These are phyloP conservation scores for Avahi laniger DNA, from an alignment of 2,797 vertebrate species.

Conservation along the genomic window DNA sequence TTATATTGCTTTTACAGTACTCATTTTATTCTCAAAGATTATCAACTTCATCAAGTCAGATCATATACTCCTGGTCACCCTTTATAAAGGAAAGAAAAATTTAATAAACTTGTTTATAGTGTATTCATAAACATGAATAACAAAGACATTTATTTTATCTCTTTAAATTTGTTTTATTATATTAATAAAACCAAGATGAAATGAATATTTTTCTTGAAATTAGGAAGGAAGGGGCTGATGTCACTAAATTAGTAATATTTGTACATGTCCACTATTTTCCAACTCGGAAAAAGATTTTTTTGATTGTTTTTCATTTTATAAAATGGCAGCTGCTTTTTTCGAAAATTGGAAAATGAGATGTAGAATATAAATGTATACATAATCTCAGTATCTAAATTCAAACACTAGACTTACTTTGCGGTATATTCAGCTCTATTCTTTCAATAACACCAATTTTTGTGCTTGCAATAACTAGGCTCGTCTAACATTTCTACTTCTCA, in stretches of 20 bases:
- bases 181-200: background rate
- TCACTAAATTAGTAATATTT: background rate
- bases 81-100: background rate
- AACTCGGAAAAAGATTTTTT: background rate
- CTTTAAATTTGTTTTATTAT: background rate
- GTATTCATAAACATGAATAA: background rate
- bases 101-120: background rate
- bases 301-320: background rate
- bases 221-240: background rate
- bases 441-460: background rate
- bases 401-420: slow-evolving; percentile 9
- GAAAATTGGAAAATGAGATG: background rate
- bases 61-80: background rate
- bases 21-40: background rate
- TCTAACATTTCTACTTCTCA: background rate
- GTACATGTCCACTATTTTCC: background rate
- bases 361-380: background rate
- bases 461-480: slow-evolving; percentile 15
- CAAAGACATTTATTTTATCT: background rate
- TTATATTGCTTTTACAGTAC: background rate
- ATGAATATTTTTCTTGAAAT: background rate
- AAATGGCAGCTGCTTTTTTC: background rate
- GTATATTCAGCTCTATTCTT: background rate
- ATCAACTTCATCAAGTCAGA: background rate
- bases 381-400: background rate